Evolutionary conservation across 2,888 invertebrate species (phyloP), one percentile per base, ranked within the genome.

Genomic region (Junonia oenone): DNA sequence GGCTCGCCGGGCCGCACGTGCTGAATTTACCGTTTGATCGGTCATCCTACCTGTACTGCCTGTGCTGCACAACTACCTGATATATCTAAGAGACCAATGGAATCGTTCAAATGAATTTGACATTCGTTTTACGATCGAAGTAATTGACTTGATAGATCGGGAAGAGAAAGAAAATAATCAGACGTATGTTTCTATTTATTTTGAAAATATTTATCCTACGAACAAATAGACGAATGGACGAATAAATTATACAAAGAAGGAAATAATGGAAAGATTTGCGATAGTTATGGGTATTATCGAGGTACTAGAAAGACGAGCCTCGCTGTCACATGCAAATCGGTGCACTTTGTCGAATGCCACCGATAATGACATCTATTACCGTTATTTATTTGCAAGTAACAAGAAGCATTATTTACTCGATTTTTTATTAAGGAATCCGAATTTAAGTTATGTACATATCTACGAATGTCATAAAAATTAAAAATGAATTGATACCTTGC

Each of bases 11-110:
- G 69, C 59, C 72, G 76, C 79, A 77, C 76, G 80, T 77, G 79
- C 79, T 77, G 76, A 81, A 81, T 84, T 79, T 74, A 70, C 72
- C 76, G 78, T 77, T 77, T 79, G 73, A 76, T 78, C 75, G 78
- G 73, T 72, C 51, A 55, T 56, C 50, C 55, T 53, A 57, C 55
- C 59, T 55, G 49, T 22, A 22, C 22, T 3, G 22, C n/a, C n/a
- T n/a, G n/a, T n/a, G n/a, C n/a, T 22, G 22, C 22, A 5, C 2
- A 22, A 48, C 47, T 46, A 47, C 51, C 56, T 59, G 55, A 55
- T 53, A 2, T 11, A 33, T 33, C 31, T 33, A 2, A 59, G 55
- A 59, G 57, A 61, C 60, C 59, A 62, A 56, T 51, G 51, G 56
- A 60, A 60, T 58, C 47, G 52, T 37, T 48, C 40, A 53, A 40